These are phyloP conservation scores for Eupeodes latifasciatus DNA, from an alignment of 2,888 invertebrate genomes.

Conservation along the genomic window DNA sequence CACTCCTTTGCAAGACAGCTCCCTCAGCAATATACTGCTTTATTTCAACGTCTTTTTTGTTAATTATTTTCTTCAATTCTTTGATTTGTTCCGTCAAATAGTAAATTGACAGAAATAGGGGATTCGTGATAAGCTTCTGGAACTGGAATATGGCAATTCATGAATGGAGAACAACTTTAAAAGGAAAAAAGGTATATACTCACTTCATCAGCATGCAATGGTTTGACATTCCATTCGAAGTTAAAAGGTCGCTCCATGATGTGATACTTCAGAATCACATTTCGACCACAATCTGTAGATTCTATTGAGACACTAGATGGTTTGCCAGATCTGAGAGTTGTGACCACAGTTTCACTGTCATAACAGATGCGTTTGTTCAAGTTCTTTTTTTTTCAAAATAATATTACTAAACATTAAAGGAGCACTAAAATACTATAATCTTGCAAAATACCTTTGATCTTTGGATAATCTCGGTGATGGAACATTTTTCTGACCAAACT, in stretches of 20 bases:
- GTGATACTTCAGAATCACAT: slow-evolving; percentile 79
- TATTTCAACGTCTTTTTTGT: slow-evolving; percentile 81
- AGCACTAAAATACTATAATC: background rate
- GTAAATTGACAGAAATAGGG: slow-evolving; percentile 77
- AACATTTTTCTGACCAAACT: slow-evolving; percentile 76
- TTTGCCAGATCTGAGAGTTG: slow-evolving; percentile 68
- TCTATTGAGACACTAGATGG: slow-evolving; percentile 64
- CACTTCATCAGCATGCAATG: slow-evolving; percentile 56
- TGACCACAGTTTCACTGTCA: slow-evolving; percentile 77
- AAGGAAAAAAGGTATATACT: background rate
- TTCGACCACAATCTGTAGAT: slow-evolving; percentile 6
- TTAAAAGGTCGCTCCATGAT: slow-evolving; percentile 77
- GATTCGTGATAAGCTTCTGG: slow-evolving; percentile 76
- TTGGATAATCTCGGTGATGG: slow-evolving; percentile 27
- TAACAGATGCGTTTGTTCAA: slow-evolving; percentile 81
- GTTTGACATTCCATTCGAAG: slow-evolving; percentile 80
- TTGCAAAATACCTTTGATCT: slow-evolving; percentile 75
- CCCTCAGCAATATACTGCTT: slow-evolving; percentile 81
- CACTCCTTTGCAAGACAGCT: slow-evolving; percentile 79
- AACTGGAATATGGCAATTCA: slow-evolving; percentile 76
- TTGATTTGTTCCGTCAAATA: slow-evolving; percentile 77
- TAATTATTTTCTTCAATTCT: slow-evolving; percentile 77
- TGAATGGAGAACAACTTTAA: background rate
- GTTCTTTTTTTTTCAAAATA: slow-evolving; percentile 77
- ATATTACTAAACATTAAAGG: background rate